Base-by-base conservation (phyloP, 1,140 invertebrate species). In the Lepidotrigona ventralis region DNA sequence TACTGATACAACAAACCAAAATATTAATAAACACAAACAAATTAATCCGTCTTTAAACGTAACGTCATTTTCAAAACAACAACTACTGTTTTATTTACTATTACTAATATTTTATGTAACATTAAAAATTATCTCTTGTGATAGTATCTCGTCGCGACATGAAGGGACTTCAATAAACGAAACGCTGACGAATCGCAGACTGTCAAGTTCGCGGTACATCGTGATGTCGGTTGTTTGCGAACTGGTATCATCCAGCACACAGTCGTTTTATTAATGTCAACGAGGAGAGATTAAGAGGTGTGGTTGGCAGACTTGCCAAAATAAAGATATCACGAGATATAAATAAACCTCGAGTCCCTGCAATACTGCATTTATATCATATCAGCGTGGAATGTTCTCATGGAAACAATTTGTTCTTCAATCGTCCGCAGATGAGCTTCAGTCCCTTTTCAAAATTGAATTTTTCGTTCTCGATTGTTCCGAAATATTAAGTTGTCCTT, bases 281-380 rank as follows among this genome's bases (percentile, higher is more conserved):
- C 85, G 64, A 60, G 68, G 15, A 53, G 69, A 86, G 84, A 87
- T 87, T 87, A 84, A 77, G 72, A 84, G 81, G 86, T 63, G 85
- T 69, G 85, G 85, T 84, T 73, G 75, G 69, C 56, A 11, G 71
- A 75, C 73, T 83, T 63, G 76, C 64, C 66, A 79, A 74, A 85
- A 72, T 83, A 83, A 78, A 83, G 81, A 83, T 83, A 83, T 63
- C 75, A 39, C 53, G 54, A 23, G 53, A 26, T 26, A 26, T 26
- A 70, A 76, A 83, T 83, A 78, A 83, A 53, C 23, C 54, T 8
- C 19, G 17, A 17, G 54, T 23, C 69, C 29, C 23, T 71, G n/a
- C 26, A 15, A 46, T 12, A n/a, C 26, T 29, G 46, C 81, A 19
- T 19, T 70, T 51, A 29, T 26, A n/a, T 66, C 63, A 0, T 23